Evolutionary conservation across 2,888 invertebrate genomes (phyloP), one percentile per base, ranked within the genome.

Genomic region (Anticlea derivata): DNA sequence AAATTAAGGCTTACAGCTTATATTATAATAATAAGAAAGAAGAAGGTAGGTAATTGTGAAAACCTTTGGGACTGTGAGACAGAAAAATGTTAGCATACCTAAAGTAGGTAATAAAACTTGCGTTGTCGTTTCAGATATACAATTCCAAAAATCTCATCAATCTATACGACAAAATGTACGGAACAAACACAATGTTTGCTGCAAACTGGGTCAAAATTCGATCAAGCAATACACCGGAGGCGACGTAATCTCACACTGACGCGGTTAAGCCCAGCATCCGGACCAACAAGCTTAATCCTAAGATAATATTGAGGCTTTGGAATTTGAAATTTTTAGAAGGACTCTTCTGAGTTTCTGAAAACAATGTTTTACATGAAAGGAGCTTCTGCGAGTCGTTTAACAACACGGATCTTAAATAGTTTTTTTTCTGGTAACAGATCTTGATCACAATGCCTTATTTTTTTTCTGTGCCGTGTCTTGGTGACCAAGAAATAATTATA

Each of bases 131-230:
- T 22, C 7, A 13, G 31, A 39, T n/a, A 30, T 22, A 26, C 6
- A 5, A 13, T 27, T 48, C 7, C 33, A 10, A 23, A 40, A 47
- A 20, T 8, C 7, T 7, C 33, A 46, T 38, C 46, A 38, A 46
- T 46, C 17, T 31, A 31, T 29, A 30, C 13, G 44, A 44, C 46
- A 46, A 34, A 34, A 47, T 34, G 26, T 24, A 40, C 27, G 39
- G 39, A 45, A 40, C 39, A 40, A 40, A 50, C 34, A 39, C 34
- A 51, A 13, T 30, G 40, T 46, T 51, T 46, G 35, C 45, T 37
- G n/a, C 23, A 43, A 52, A 52, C 41, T 47, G 27, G 51, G 51
- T 52, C 48, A 40, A 45, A 54, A 45, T 49, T 54, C 41, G 34
- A 53, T 53, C 44, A 48, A 53, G 44, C 45, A 49, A 49, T 37